These are phyloP conservation scores for Ooceraea biroi DNA, from an alignment of 1,140 invertebrate species.

Conservation along the genomic window DNA sequence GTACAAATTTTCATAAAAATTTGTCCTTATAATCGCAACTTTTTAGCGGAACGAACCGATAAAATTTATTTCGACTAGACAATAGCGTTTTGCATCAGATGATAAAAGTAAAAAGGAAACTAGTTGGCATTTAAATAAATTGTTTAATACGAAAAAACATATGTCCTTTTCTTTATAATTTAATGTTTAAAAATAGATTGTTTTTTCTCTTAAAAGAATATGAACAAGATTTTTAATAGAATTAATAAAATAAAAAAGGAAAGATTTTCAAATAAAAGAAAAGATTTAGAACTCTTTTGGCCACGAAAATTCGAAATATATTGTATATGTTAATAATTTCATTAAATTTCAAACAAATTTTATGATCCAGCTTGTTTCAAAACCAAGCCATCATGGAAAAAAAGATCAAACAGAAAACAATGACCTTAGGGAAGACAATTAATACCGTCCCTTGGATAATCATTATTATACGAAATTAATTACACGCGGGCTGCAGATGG, in stretches of 20 bases:
- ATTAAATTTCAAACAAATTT: conserved; percentile 1
- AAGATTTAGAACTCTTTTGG: no score
- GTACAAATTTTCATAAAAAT: neutral
- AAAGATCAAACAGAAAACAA: neutral
- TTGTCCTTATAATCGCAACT: neutral
- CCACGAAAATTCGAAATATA: neutral
- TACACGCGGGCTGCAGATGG: neutral
- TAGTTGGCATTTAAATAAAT: neutral
- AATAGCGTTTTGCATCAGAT: neutral
- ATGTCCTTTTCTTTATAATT: neutral
- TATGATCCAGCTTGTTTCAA: neutral
- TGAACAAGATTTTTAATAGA: neutral
- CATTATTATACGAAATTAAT: conserved; percentile 40
- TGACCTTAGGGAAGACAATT: neutral
- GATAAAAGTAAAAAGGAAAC: neutral
- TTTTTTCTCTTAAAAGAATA: neutral
- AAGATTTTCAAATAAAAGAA: no score
- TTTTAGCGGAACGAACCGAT: neutral
- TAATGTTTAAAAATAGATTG: neutral
- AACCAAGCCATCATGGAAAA: neutral
- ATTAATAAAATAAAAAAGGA: neutral
- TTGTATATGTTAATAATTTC: neutral
- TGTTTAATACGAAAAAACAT: neutral
- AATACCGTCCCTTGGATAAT: conserved; percentile 8
- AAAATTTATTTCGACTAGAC: neutral